These are phyloP conservation scores for Seira ritae DNA, from an alignment of 2,888 invertebrate species.

Conservation along the genomic window DNA sequence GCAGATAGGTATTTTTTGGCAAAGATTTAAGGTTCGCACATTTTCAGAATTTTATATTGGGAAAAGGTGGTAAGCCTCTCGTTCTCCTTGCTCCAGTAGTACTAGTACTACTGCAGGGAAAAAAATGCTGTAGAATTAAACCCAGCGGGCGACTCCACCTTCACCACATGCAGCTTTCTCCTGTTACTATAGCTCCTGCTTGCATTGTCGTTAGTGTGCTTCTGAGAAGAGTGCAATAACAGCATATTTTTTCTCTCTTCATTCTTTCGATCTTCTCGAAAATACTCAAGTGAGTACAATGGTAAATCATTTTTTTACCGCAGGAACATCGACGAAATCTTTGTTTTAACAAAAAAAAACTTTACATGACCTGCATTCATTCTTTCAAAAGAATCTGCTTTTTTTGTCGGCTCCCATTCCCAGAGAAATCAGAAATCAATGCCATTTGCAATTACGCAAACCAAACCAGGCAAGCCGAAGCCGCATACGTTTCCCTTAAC, in stretches of 20 bases:
- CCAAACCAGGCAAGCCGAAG: no score
- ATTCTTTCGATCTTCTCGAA: not conserved
- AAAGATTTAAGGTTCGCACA: not conserved
- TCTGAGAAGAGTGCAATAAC: not conserved
- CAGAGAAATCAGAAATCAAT: not conserved
- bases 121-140: constrained; percentile 32
- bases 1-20: constrained; percentile 17
- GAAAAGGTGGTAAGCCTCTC: constrained; percentile 23
- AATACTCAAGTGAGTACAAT: not conserved
- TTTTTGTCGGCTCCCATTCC: not conserved
- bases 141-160: constrained; percentile 52
- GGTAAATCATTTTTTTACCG: not conserved
- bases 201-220: constrained; percentile 21
- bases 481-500: not conserved
- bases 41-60: not conserved
- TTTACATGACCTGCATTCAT: not conserved
- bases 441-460: not conserved
- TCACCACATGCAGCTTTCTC: constrained; percentile 31
- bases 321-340: not conserved
- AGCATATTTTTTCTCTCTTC: constrained; percentile 15
- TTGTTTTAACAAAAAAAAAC: not conserved
- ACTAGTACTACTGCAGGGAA: not conserved
- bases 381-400: not conserved
- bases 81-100: no score
- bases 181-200: not conserved